phyloP scores from a whole-genome alignment of 1,140 invertebrate genomes.

The Danaus plexippus region DNA sequence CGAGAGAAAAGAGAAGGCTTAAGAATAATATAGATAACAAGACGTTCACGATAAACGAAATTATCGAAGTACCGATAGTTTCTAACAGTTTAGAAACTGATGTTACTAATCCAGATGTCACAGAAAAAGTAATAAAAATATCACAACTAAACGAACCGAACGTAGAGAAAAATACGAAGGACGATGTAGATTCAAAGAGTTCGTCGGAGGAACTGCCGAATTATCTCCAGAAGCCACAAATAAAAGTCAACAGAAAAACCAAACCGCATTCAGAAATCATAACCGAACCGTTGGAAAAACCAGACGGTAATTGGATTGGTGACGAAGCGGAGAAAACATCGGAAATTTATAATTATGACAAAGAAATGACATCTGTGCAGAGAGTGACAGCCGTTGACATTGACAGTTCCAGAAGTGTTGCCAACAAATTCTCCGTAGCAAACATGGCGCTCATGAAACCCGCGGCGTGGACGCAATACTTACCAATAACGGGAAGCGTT shows the following conservation, averaged over 20 bases:
- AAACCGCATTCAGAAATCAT: constrained; percentile 11
- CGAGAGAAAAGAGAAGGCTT: too few species aligned
- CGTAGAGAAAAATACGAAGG: too few species aligned
- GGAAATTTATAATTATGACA: constrained; percentile 18
- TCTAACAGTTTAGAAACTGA: constrained; percentile 8
- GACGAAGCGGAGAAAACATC: constrained; percentile 16
- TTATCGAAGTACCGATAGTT: constrained; percentile 2
- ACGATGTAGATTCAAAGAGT: background rate
- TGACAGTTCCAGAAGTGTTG: background rate
- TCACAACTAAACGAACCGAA: too few species aligned
- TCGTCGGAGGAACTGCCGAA: background rate
- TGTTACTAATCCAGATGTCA: background rate
- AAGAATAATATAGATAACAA: constrained; percentile 2
- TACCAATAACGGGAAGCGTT: constrained; percentile 25
- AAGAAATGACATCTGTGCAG: background rate
- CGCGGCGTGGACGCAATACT: constrained; percentile 26
- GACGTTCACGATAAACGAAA: background rate
- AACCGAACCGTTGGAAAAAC: constrained; percentile 30
- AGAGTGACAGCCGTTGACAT: background rate
- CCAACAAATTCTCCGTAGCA: constrained; percentile 21
- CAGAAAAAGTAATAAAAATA: too few species aligned
- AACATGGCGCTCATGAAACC: constrained; percentile 33
- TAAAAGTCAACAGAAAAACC: constrained; percentile 14
- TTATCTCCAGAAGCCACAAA: constrained; percentile 14
- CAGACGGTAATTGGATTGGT: constrained; percentile 31